A percentile compares a stretch with the other conserved stretches of the same genome.
Evolutionary conservation across 2,888 invertebrate genomes (phyloP).

Genomic region (Hoplodrina blanda): DNA sequence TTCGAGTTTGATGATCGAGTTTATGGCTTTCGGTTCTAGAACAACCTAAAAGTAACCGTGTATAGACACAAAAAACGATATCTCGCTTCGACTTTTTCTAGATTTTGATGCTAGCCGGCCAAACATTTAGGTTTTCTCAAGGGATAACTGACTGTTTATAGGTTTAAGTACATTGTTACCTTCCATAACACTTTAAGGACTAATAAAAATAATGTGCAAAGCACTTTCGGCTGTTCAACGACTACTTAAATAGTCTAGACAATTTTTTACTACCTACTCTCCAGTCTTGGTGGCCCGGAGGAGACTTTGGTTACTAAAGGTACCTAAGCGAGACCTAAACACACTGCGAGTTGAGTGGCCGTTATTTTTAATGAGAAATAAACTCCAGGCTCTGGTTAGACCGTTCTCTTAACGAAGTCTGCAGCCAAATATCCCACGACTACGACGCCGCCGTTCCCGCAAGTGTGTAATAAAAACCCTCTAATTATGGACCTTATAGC

Average conservation of each 20-base stretch:
- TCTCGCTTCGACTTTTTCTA: neutral
- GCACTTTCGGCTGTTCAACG: slow-evolving; percentile 25
- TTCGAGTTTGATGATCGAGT: no score
- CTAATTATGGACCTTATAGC: slow-evolving; percentile 57
- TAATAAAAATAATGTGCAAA: slow-evolving; percentile 10
- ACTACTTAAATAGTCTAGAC: slow-evolving; percentile 40
- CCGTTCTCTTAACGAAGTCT: slow-evolving; percentile 64
- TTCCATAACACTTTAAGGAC: slow-evolving; percentile 16
- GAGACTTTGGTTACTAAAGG: slow-evolving; percentile 36
- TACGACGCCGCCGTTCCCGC: slow-evolving; percentile 52
- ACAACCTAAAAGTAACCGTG: no score
- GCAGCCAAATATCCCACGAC: slow-evolving; percentile 60
- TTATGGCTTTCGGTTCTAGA: no score
- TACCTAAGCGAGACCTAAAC: slow-evolving; percentile 50
- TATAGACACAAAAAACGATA: neutral
- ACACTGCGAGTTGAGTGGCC: slow-evolving; percentile 58
- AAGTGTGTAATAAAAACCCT: slow-evolving; percentile 64
- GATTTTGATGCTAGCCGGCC: neutral
- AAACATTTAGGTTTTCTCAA: slow-evolving; percentile 1
- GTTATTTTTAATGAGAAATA: slow-evolving; percentile 69
- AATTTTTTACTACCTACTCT: slow-evolving; percentile 26
- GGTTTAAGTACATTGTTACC: slow-evolving; percentile 9
- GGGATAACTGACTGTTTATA: slow-evolving; percentile 8
- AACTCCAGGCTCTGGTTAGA: slow-evolving; percentile 60
- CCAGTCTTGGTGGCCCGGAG: slow-evolving; percentile 25